Percentiles rank a stretch among this genome's conserved stretches.
Evolutionary conservation across 2,888 invertebrate species (phyloP).

Genomic region (Drosophila siamana): DNA sequence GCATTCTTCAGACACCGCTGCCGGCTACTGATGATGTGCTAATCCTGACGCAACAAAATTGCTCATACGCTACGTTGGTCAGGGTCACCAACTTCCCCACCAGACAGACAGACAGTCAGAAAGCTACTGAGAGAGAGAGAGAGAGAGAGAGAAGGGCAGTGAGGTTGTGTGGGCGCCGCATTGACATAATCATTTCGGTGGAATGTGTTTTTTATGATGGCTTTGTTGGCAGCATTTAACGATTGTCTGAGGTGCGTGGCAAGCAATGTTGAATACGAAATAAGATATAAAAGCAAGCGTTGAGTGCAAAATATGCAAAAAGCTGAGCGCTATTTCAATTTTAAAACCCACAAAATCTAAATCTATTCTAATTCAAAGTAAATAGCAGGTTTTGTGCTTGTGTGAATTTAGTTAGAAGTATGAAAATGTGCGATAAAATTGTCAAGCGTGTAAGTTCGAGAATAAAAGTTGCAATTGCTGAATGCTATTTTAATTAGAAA

Average conservation of each 20-base stretch:
- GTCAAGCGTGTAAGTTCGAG: too few relatives aligned
- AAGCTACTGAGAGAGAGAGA: neutral
- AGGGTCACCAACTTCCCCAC: constrained; percentile 9
- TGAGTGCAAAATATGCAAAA: too few relatives aligned
- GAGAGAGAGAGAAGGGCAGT: neutral
- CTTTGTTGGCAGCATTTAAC: constrained; percentile 37
- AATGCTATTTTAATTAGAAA: neutral
- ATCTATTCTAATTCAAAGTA: too few relatives aligned
- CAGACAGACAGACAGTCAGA: neutral
- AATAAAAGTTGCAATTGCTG: too few relatives aligned
- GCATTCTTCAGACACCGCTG: constrained; percentile 25
- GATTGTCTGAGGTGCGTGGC: constrained; percentile 26
- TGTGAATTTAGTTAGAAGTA: too few relatives aligned
- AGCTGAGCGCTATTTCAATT: too few relatives aligned
- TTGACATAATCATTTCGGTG: constrained; percentile 46
- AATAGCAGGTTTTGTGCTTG: too few relatives aligned
- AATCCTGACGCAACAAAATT: constrained; percentile 54
- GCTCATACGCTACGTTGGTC: constrained; percentile 42
- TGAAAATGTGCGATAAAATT: too few relatives aligned
- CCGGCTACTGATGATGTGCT: constrained; percentile 66
- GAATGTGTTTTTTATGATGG: constrained; percentile 46
- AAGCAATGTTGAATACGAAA: constrained; percentile 6
- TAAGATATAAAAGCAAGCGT: neutral
- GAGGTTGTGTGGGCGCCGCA: constrained; percentile 11
- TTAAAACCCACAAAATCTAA: too few relatives aligned